Evolutionary conservation across 30 jellyfish, hydroid and myxozoan genomes (phyloP).

Genomic region (Morbakka virulenta): DNA sequence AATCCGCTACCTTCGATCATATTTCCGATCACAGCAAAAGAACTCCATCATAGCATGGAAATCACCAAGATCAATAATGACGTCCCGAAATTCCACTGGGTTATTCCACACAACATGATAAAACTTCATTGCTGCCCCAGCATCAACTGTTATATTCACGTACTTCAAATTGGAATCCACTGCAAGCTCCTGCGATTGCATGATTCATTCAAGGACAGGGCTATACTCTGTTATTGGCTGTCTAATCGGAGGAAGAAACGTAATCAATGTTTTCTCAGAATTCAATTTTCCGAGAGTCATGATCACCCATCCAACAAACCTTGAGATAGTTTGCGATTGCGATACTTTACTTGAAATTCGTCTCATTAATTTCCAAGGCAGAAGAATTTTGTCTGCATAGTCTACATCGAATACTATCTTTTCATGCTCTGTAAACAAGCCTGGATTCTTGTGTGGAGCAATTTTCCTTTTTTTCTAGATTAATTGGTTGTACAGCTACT

Average conservation of each 20-base stretch:
- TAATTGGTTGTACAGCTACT: too few species aligned
- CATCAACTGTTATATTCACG: slow-evolving; percentile 2
- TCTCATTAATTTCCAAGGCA: background rate
- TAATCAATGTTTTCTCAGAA: slow-evolving; percentile 1
- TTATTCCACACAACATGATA: slow-evolving; percentile 25
- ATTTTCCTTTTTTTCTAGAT: background rate
- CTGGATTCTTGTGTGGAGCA: slow-evolving; percentile 4
- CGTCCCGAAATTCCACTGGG: slow-evolving; percentile 19
- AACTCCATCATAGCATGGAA: slow-evolving; percentile 46
- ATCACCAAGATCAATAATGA: slow-evolving; percentile 33
- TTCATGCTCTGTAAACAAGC: background rate
- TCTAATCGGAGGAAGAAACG: background rate
- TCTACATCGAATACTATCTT: background rate
- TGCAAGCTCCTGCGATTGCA: slow-evolving; percentile 13
- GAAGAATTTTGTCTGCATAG: background rate
- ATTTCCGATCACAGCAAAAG: slow-evolving; percentile 16
- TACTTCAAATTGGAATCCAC: slow-evolving; percentile 1
- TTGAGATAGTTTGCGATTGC: background rate
- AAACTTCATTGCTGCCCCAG: slow-evolving; percentile 35
- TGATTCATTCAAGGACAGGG: background rate
- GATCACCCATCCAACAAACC: slow-evolving; percentile 32
- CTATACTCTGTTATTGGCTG: slow-evolving; percentile 7
- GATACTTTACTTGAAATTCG: background rate
- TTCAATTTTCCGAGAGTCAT: background rate
- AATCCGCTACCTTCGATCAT: slow-evolving; percentile 16